A percentile compares a stretch with the other conserved stretches of the same genome.
These are phyloP conservation scores for Tortricodes alternella DNA, from an alignment of 2,888 invertebrate species.

Conservation along the genomic window DNA sequence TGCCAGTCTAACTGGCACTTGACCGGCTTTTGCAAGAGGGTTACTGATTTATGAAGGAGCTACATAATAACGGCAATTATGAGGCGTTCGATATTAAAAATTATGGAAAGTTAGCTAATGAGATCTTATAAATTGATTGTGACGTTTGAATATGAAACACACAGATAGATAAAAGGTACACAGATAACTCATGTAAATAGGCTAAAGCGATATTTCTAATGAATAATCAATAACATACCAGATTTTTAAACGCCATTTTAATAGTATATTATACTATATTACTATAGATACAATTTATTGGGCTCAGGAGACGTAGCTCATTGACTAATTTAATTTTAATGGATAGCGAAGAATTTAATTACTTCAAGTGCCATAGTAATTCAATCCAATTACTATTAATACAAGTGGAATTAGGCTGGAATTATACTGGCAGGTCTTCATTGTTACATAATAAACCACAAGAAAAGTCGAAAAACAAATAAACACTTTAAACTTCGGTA, in stretches of 20 bases:
- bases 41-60: conserved; percentile 18
- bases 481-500: neutral
- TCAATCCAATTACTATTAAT: conserved; percentile 23
- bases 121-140: neutral
- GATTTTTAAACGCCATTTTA: neutral
- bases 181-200: neutral
- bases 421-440: neutral
- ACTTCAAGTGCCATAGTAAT: conserved; percentile 7
- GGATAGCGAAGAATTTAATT: conserved; percentile 6
- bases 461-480: neutral
- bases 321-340: conserved; percentile 19
- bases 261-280: neutral
- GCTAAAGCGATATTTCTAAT: neutral
- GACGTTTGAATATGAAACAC: neutral
- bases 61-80: conserved; percentile 16
- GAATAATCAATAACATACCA: neutral
- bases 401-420: conserved; percentile 5
- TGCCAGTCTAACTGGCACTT: conserved; percentile 15
- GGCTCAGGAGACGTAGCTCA: conserved; percentile 7
- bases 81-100: conserved; percentile 18
- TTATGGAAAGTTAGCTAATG: conserved; percentile 21
- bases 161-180: neutral
- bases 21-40: conserved; percentile 26
- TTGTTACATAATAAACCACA: neutral
- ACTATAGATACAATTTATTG: neutral